A percentile compares a stretch with the other conserved stretches of the same genome.
These are phyloP conservation scores for Canis aureus DNA, from an alignment of 2,113 vertebrate genomes.

Conservation along the genomic window DNA sequence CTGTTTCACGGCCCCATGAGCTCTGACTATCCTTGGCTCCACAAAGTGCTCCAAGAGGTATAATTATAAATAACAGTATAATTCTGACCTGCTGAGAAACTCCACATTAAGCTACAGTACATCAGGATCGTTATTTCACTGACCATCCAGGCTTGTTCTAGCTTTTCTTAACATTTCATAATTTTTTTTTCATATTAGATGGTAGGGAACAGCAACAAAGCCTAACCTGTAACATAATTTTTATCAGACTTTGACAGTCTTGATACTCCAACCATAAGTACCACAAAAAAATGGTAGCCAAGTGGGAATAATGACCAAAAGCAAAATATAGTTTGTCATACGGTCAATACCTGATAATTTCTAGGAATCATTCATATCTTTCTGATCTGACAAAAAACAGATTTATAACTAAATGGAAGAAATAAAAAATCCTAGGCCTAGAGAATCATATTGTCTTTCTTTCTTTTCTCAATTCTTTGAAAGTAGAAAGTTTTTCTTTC, in stretches of 20 bases:
- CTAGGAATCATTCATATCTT: background rate
- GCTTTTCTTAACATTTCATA: background rate
- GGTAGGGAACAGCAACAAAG: background rate
- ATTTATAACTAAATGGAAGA: background rate
- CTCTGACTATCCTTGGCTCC: background rate
- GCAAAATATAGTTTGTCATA: background rate
- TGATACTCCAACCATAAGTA: background rate
- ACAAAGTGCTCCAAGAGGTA: background rate
- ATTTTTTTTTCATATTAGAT: background rate
- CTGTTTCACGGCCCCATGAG: background rate
- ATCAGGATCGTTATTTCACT: background rate
- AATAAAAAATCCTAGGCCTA: background rate
- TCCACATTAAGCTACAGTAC: background rate
- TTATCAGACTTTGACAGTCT: background rate
- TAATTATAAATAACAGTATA: background rate
- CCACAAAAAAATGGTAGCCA: background rate
- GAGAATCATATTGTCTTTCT: background rate
- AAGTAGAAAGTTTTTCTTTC: slow-evolving; percentile 31
- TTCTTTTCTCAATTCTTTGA: background rate
- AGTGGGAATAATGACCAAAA: slow-evolving; percentile 8
- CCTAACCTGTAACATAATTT: background rate
- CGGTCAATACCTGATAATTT: background rate
- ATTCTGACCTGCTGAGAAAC: background rate
- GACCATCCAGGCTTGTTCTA: background rate
- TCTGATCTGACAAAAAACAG: background rate